phyloP scores from a whole-genome alignment of 2,888 invertebrate species.

The Noctua pronuba region DNA sequence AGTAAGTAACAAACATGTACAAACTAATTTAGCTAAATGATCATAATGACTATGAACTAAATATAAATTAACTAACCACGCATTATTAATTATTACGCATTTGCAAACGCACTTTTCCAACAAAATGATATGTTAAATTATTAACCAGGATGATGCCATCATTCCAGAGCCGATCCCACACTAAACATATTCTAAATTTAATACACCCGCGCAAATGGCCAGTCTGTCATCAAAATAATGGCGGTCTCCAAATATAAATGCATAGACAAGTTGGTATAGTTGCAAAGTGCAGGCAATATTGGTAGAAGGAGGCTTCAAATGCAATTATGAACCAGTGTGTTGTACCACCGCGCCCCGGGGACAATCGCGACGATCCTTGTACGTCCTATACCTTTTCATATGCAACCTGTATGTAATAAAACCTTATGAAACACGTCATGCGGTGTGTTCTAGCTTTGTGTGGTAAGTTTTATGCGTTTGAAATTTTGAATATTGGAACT shows the following conservation, averaged over 20 bases:
- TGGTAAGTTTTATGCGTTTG: constrained; percentile 42
- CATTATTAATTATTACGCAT: neutral
- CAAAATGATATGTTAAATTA: neutral
- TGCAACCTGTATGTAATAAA: constrained; percentile 50
- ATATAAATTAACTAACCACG: neutral
- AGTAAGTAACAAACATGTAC: neutral
- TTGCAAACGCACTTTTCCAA: neutral
- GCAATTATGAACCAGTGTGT: constrained; percentile 85
- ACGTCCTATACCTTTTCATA: constrained; percentile 61
- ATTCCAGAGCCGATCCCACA: neutral
- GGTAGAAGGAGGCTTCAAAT: constrained; percentile 82
- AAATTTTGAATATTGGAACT: constrained; percentile 42
- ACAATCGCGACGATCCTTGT: constrained; percentile 68
- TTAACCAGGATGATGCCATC: neutral
- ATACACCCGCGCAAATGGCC: constrained; percentile 40
- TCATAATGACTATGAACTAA: neutral
- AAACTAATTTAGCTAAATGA: neutral
- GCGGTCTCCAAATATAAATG: constrained; percentile 54
- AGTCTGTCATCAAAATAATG: constrained; percentile 41
- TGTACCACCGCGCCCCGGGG: constrained; percentile 74
- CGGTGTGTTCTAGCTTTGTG: constrained; percentile 28
- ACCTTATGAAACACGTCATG: constrained; percentile 48
- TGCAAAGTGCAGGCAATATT: constrained; percentile 79
- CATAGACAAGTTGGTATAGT: constrained; percentile 65
- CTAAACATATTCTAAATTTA: constrained; percentile 40